A percentile compares a stretch with the other conserved stretches of the same genome.
These are phyloP conservation scores for Cynopterus brachyotis DNA, from an alignment of 2,113 vertebrate genomes.

Conservation along the genomic window DNA sequence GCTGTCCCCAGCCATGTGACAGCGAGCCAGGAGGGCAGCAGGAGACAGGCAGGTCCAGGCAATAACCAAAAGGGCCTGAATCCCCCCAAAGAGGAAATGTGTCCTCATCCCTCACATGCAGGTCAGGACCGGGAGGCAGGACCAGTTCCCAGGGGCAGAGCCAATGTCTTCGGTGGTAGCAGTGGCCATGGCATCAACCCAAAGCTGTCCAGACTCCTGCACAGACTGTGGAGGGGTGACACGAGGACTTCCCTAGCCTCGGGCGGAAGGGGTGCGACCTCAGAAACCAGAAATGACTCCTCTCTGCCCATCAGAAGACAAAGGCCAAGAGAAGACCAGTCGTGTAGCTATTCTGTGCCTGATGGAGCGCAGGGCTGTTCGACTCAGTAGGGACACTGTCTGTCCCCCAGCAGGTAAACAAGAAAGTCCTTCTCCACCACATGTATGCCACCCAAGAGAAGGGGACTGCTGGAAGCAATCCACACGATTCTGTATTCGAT, in stretches of 20 bases:
- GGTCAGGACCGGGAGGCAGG: not conserved
- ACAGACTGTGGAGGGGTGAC: rapidly evolving
- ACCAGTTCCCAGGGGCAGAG: not conserved
- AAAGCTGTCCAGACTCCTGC: not conserved
- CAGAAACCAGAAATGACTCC: not conserved
- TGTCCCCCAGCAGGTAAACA: not conserved
- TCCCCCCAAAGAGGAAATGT: not conserved
- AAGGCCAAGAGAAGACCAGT: not conserved
- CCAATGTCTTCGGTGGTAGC: rapidly evolving
- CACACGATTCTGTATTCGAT: rapidly evolving
- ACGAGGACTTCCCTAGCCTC: no score
- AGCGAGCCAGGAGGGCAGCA: not conserved
- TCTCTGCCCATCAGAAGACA: not conserved
- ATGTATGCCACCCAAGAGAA: not conserved
- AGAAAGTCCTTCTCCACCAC: no score
- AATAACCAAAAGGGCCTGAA: not conserved
- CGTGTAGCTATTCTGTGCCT: not conserved
- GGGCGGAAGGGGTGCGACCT: rapidly evolving
- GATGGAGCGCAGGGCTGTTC: not conserved
- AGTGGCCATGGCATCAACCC: not conserved
- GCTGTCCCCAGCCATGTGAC: not conserved
- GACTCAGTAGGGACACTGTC: not conserved
- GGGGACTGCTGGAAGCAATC: rapidly evolving
- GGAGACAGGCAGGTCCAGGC: not conserved
- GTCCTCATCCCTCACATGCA: not conserved